Conservation (phyloP, 2,888 invertebrate genomes). For the Chrysina gloriosa region DNA sequence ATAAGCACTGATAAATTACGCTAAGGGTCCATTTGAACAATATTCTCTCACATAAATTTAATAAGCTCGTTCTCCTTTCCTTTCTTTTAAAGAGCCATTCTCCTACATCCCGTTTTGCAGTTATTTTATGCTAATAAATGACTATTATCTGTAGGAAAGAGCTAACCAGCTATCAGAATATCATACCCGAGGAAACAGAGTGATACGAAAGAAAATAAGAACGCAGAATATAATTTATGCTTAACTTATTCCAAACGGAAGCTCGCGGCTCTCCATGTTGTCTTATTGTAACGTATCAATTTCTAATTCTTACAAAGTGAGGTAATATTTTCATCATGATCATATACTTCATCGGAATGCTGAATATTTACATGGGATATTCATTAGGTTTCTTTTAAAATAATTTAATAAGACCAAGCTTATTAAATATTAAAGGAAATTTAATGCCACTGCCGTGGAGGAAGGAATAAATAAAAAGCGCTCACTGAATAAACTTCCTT, state of each 20-base stretch:
- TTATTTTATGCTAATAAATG: constrained; percentile 10
- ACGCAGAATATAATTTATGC: background rate
- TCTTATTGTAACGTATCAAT: background rate
- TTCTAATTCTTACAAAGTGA: background rate
- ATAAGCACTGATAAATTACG: too few relatives aligned
- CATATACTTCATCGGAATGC: too few relatives aligned
- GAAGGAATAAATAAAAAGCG: too few relatives aligned
- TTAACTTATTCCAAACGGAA: constrained; percentile 10
- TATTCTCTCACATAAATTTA: background rate
- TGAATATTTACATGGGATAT: too few relatives aligned
- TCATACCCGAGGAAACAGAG: constrained; percentile 6
- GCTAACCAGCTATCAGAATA: background rate
- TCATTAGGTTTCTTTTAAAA: too few relatives aligned
- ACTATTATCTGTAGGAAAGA: background rate
- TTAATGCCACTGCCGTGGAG: too few relatives aligned
- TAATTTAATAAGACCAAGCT: too few relatives aligned
- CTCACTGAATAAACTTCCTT: too few relatives aligned
- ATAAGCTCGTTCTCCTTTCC: constrained; percentile 3
- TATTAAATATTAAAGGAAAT: too few relatives aligned
- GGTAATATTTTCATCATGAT: too few relatives aligned
- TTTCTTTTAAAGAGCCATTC: background rate
- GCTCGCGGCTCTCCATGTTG: constrained; percentile 1
- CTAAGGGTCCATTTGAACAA: background rate
- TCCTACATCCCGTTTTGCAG: constrained; percentile 14
- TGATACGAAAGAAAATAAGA: too few relatives aligned